Conservation (phyloP, 2,113 vertebrate species). For the Chamaetylas fuelleborni region DNA sequence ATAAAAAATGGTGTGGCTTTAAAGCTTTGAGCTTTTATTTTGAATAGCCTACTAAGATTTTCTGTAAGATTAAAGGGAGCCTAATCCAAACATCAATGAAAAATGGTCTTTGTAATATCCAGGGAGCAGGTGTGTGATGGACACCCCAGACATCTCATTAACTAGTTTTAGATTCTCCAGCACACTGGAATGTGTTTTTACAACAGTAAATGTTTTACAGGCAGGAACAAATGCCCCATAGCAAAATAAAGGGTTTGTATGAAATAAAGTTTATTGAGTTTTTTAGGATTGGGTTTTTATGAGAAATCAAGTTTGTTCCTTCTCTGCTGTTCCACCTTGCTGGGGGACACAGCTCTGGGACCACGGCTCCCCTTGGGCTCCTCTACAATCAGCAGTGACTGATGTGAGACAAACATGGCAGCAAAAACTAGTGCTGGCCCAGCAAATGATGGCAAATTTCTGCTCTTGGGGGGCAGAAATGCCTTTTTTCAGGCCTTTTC, state of each 20-base stretch:
- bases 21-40: not conserved
- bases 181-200: not conserved
- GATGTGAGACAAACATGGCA: not conserved
- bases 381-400: not conserved
- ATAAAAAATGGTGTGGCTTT: not conserved
- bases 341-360: not conserved
- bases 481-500: not conserved
- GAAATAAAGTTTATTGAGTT: not conserved
- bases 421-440: not conserved
- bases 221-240: not conserved
- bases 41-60: not conserved
- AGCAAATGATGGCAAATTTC: not conserved
- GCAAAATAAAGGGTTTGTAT: not conserved
- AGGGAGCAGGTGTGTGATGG: not conserved
- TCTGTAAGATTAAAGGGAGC: not conserved
- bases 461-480: not conserved
- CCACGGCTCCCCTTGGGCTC: fast-evolving
- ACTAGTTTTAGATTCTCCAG: not conserved
- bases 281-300: not conserved
- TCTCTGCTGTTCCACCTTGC: not conserved
- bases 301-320: not conserved
- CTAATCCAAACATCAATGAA: not conserved
- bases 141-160: not conserved
- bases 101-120: not conserved
- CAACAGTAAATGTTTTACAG: not conserved